Base-by-base conservation (phyloP, 2,797 vertebrate genomes). In the Helostoma temminkii region DNA sequence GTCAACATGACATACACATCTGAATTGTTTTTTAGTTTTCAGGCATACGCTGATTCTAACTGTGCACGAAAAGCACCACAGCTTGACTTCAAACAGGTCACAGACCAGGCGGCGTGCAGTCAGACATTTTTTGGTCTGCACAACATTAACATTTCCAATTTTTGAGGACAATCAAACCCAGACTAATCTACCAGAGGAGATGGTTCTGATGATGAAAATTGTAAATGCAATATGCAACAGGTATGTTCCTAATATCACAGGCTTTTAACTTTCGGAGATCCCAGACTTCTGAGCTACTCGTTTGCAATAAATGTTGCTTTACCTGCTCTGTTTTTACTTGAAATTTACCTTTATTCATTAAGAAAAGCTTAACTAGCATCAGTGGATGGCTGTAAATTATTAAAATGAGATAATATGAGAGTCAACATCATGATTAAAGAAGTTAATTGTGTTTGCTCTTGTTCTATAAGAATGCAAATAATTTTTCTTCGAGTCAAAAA, bases 241-340 rank as follows among this genome's bases (percentile, higher is more conserved):
- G 53, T 36, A 3, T 39, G 45, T 67, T 74, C 62, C 53, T 5
- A 71, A 53, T 53, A 49, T 70, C 52, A 66, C 1, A 57, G 1
- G 43, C 15, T 41, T 46, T n/a, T 28, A 36, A 36, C 52, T 28
- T 18, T 66, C 53, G 55, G 30, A 18, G 26, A 15, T 43, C 15
- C 6, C 24, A 62, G 52, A 56, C n/a, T n/a, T n/a, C n/a, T 21
- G 18, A 64, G 41, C 11, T 30, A 24, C 34, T 45, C 53, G 55
- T 34, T 57, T 18, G 36, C 14, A n/a, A n/a, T n/a, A n/a, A n/a
- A n/a, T n/a, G n/a, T n/a, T n/a, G n/a, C n/a, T n/a, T n/a, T n/a
- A n/a, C 3, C 6, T 26, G 26, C 26, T 26, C 26, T 26, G 26
- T 26, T 26, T 26, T 26, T 26, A 26, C 26, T 26, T 26, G 6